Evolutionary conservation across 2,888 invertebrate species (phyloP).

Genomic region (Cephus pygmeus): DNA sequence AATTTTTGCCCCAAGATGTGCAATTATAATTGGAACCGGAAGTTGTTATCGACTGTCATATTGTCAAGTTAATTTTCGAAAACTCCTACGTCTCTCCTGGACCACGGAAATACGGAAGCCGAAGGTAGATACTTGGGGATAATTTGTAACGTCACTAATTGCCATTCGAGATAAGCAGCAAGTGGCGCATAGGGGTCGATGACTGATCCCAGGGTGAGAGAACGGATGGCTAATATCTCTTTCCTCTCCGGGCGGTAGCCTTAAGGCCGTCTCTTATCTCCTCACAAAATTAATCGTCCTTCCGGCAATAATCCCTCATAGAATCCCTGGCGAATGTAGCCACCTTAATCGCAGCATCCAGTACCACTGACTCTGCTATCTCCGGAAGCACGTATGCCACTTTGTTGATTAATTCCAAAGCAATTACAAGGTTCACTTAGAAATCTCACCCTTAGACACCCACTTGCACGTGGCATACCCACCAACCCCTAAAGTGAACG

Average conservation of each 20-base stretch:
- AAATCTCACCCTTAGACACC: not conserved
- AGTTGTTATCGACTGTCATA: no score
- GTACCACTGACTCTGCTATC: not conserved
- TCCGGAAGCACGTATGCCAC: not conserved
- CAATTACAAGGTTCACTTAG: not conserved
- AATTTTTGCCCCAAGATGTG: fast-evolving
- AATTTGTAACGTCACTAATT: constrained; percentile 25
- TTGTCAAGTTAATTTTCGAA: no score
- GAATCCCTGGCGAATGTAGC: not conserved
- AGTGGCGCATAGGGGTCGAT: constrained; percentile 12
- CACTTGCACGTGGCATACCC: no score
- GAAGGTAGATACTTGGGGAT: not conserved
- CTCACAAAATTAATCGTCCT: constrained; percentile 38
- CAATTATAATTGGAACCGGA: no score
- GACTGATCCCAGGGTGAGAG: constrained; percentile 17
- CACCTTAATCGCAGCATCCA: constrained; percentile 1
- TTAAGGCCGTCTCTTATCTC: constrained; percentile 35
- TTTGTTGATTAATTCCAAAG: not conserved
- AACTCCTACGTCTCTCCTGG: no score
- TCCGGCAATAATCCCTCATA: constrained; percentile 23
- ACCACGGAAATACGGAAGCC: not conserved
- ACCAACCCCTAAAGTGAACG: no score
- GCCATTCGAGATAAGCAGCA: constrained; percentile 20
- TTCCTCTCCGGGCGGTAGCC: not conserved
- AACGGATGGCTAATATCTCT: constrained; percentile 16